These are phyloP conservation scores for Listronotus bonariensis DNA, from an alignment of 1,140 invertebrate species.

Conservation along the genomic window DNA sequence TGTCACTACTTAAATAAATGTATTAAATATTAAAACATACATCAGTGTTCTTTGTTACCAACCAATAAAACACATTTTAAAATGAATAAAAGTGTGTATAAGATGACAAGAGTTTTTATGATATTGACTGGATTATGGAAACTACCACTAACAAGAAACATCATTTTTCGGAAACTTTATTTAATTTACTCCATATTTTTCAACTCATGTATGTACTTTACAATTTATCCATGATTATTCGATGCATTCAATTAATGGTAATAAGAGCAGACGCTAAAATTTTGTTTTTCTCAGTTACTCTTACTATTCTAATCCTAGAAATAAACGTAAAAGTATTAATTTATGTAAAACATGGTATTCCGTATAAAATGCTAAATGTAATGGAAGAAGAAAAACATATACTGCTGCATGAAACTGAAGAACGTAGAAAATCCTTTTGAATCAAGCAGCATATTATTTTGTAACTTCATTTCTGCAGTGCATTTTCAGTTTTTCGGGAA, in stretches of 20 bases:
- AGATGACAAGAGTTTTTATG: slow-evolving; percentile 5
- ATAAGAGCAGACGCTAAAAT: not conserved
- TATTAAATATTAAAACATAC: too few species aligned
- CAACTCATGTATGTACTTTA: not conserved
- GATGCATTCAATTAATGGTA: slow-evolving; percentile 3
- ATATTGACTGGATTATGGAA: slow-evolving; percentile 7
- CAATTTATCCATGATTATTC: not conserved
- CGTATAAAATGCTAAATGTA: not conserved
- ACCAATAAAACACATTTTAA: too few species aligned
- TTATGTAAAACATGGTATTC: slow-evolving; percentile 8
- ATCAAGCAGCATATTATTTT: slow-evolving; percentile 5
- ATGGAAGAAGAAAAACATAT: not conserved
- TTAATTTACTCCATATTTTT: not conserved
- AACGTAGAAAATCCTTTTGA: not conserved
- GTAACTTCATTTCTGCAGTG: slow-evolving; percentile 5
- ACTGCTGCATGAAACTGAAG: not conserved
- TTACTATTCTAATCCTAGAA: not conserved
- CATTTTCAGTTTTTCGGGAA: not conserved
- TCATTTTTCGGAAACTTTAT: not conserved
- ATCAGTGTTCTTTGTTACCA: too few species aligned
- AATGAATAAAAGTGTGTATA: slow-evolving; percentile 1
- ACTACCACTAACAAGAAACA: not conserved
- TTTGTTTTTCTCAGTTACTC: not conserved
- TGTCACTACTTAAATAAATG: too few species aligned
- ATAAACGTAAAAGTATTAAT: not conserved